phyloP scores from a whole-genome alignment of 2,888 invertebrate genomes.

The Pyrgus malvae region DNA sequence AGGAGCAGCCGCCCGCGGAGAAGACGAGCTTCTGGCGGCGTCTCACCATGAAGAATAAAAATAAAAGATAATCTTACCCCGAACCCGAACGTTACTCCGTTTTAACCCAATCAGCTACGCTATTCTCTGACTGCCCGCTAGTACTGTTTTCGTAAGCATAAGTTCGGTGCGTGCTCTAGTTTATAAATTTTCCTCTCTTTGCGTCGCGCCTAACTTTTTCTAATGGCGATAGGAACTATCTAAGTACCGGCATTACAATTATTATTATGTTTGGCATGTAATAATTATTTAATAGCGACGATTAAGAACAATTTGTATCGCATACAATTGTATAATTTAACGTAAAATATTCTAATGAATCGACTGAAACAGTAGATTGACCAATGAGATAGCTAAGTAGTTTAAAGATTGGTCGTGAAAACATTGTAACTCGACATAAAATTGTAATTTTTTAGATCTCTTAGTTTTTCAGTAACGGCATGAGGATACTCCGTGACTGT shows the following conservation, averaged over 20 bases:
- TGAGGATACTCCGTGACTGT: constrained; percentile 12
- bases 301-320: neutral
- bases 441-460: constrained; percentile 26
- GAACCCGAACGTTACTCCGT: constrained; percentile 48
- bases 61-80: constrained; percentile 80
- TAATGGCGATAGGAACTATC: neutral
- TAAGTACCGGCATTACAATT: neutral
- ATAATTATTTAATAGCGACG: neutral
- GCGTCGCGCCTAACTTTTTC: constrained; percentile 4
- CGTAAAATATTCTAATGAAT: neutral
- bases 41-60: constrained; percentile 86
- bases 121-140: constrained; percentile 28
- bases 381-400: constrained; percentile 22
- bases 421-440: constrained; percentile 11
- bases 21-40: constrained; percentile 86
- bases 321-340: neutral
- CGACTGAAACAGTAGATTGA: constrained; percentile 12
- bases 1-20: constrained; percentile 76
- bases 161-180: neutral
- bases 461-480: constrained; percentile 23
- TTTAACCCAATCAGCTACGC: constrained; percentile 36
- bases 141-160: constrained; percentile 20
- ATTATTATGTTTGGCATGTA: constrained; percentile 6
- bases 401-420: constrained; percentile 17
- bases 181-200: neutral